A percentile compares a stretch with the other conserved stretches of the same genome.
Evolutionary conservation across 1,140 invertebrate genomes (phyloP).

Genomic region (Hycleus cichorii): DNA sequence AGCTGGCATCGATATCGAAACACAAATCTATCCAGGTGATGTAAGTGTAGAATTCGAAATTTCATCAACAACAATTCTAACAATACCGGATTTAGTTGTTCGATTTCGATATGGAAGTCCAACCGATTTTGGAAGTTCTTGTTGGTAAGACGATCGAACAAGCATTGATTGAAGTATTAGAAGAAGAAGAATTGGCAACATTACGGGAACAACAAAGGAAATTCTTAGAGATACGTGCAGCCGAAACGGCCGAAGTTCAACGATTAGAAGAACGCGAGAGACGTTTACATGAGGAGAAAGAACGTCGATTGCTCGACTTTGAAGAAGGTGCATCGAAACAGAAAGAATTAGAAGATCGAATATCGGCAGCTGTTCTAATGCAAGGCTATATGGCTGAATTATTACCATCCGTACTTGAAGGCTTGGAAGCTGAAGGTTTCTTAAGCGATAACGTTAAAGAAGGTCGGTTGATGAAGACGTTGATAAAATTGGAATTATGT

Average conservation of each 20-base stretch:
- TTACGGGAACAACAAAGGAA: slow-evolving; percentile 69
- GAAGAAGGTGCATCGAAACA: slow-evolving; percentile 49
- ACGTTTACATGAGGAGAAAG: slow-evolving; percentile 47
- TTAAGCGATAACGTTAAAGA: slow-evolving; percentile 62
- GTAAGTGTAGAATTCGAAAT: slow-evolving; percentile 45
- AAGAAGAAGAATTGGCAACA: slow-evolving; percentile 68
- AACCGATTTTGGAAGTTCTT: slow-evolving; percentile 77
- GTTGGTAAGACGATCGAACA: slow-evolving; percentile 84
- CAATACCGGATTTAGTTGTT: slow-evolving; percentile 51
- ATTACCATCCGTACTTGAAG: slow-evolving; percentile 74
- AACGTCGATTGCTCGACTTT: slow-evolving; percentile 50
- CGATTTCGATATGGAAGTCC: slow-evolving; percentile 83
- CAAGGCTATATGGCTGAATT: slow-evolving; percentile 76
- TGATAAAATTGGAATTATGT: background rate
- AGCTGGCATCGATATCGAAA: slow-evolving; percentile 68
- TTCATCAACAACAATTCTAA: slow-evolving; percentile 1
- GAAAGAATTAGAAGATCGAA: slow-evolving; percentile 66
- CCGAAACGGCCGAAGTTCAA: slow-evolving; percentile 69
- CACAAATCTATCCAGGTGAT: slow-evolving; percentile 83
- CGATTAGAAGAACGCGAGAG: slow-evolving; percentile 66
- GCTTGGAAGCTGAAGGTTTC: slow-evolving; percentile 67
- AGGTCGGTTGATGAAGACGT: slow-evolving; percentile 42
- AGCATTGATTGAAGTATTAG: slow-evolving; percentile 72
- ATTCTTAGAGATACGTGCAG: slow-evolving; percentile 66
- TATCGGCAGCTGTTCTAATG: slow-evolving; percentile 72